These are phyloP conservation scores for Girardinus metallicus DNA, from an alignment of 2,797 vertebrate genomes.

Conservation along the genomic window DNA sequence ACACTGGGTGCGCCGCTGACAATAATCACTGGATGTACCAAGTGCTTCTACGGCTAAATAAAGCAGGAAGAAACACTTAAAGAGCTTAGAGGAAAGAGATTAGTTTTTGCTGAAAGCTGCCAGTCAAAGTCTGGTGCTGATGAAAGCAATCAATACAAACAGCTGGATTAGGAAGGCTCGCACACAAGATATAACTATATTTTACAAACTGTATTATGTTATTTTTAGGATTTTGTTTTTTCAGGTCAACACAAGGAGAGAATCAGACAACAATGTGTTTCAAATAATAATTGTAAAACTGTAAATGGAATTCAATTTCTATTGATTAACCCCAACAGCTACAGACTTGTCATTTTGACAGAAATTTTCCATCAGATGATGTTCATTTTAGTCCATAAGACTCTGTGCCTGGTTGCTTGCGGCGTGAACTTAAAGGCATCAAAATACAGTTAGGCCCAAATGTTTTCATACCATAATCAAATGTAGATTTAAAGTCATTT, in stretches of 20 bases:
- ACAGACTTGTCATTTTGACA: background rate
- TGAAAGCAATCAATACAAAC: slow-evolving; percentile 8
- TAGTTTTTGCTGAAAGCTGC: slow-evolving; percentile 5
- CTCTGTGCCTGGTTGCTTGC: background rate
- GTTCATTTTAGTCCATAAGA: background rate
- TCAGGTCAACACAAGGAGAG: background rate
- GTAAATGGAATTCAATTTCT: background rate
- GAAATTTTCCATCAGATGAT: background rate
- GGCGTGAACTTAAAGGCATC: background rate
- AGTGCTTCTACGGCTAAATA: slow-evolving; percentile 7
- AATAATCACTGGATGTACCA: slow-evolving; percentile 17
- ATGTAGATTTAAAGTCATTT: too few relatives aligned
- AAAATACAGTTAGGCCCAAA: background rate
- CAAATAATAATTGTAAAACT: background rate
- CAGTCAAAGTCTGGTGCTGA: slow-evolving; percentile 1
- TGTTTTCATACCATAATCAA: too few relatives aligned
- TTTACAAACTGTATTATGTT: background rate
- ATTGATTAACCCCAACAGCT: background rate
- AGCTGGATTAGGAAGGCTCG: background rate
- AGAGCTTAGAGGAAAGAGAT: slow-evolving; percentile 5
- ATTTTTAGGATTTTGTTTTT: background rate
- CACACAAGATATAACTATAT: background rate
- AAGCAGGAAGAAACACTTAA: background rate
- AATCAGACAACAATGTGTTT: background rate
- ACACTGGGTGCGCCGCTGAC: slow-evolving; percentile 10